Conservation (phyloP, 2,888 invertebrate genomes). For the Liopterus haemorrhoidalis region DNA sequence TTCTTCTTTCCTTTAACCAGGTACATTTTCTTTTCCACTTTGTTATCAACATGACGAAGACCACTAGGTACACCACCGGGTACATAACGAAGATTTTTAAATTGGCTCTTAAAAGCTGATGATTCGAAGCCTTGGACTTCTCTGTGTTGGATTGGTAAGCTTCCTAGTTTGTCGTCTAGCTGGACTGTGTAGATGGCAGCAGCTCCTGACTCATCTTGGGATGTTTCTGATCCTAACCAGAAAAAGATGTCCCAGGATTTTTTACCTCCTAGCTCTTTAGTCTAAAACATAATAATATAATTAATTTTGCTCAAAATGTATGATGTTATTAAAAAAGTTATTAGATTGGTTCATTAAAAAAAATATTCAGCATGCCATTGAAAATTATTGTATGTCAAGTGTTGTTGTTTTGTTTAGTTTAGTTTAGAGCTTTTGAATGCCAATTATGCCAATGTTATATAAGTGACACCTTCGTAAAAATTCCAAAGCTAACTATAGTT, state of each 20-base stretch:
- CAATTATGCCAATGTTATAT: background rate
- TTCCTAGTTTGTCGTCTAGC: conserved; percentile 75
- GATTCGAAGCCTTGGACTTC: conserved; percentile 84
- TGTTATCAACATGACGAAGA: conserved; percentile 76
- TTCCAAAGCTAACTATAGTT: conserved; percentile 1
- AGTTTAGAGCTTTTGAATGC: background rate
- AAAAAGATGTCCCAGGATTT: conserved; percentile 79
- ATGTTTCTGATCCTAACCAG: conserved; percentile 78
- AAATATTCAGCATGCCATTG: background rate
- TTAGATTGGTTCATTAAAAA: too few species aligned
- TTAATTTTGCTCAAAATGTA: background rate
- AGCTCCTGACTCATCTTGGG: conserved; percentile 70
- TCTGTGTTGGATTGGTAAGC: conserved; percentile 77
- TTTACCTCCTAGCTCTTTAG: conserved; percentile 59
- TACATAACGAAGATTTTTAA: conserved; percentile 65
- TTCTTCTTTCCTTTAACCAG: conserved; percentile 85
- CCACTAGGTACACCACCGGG: conserved; percentile 81
- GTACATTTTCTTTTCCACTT: conserved; percentile 62
- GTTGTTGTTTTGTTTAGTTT: background rate
- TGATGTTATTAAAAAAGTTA: background rate
- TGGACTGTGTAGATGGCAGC: conserved; percentile 76
- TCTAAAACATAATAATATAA: conserved; percentile 49
- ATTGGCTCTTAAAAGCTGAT: conserved; percentile 69
- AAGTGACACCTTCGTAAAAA: background rate
- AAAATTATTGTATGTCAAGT: background rate